These are phyloP conservation scores for Varanus komodoensis DNA, from an alignment of 2,113 vertebrate species.

Conservation along the genomic window DNA sequence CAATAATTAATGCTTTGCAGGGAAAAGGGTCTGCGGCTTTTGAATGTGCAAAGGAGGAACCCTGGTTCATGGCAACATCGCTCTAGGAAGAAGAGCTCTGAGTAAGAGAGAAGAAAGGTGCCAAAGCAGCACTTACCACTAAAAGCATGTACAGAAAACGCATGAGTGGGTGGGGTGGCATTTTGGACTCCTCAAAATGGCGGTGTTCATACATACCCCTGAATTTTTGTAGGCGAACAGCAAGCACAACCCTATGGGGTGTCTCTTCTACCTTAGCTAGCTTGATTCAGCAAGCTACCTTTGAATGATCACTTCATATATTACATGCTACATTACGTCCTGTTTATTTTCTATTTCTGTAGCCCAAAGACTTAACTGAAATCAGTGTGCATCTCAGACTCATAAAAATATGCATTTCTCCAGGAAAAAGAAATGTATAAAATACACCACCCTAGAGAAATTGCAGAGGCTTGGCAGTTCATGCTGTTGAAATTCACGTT, in stretches of 20 bases:
- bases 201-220: too few species aligned
- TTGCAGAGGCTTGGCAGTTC: conserved; percentile 64
- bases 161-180: neutral
- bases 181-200: neutral
- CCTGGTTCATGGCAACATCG: neutral
- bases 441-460: conserved; percentile 74
- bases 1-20: too few species aligned
- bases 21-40: too few species aligned
- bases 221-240: neutral
- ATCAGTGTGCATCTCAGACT: conserved; percentile 70
- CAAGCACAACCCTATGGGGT: conserved; percentile 19
- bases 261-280: conserved; percentile 58
- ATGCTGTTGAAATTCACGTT: conserved; percentile 70
- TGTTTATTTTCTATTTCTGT: conserved; percentile 71
- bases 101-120: too few species aligned
- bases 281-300: conserved; percentile 64
- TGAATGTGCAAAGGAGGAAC: too few species aligned
- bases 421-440: conserved; percentile 66
- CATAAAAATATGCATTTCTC: conserved; percentile 81
- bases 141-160: neutral
- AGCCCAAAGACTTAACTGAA: conserved; percentile 77
- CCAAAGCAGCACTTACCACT: neutral
- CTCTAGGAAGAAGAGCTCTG: too few species aligned
- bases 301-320: conserved; percentile 73
- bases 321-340: conserved; percentile 70